Evolutionary conservation across 2,113 vertebrate genomes (phyloP).

Genomic region (Hemiscyllium ocellatum): DNA sequence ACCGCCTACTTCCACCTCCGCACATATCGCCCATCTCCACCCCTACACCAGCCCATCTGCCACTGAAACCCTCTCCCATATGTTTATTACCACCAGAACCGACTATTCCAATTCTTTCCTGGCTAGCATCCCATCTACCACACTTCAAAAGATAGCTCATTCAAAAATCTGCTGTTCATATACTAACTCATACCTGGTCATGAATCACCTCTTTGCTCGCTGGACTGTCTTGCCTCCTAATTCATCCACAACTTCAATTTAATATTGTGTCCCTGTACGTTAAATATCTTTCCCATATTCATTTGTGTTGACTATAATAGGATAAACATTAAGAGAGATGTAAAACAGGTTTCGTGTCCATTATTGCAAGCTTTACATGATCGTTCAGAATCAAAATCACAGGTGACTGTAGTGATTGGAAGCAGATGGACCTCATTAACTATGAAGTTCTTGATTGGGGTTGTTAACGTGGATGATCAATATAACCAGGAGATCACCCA

Average conservation of each 20-base stretch:
- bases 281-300: too few relatives aligned
- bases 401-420: too few relatives aligned
- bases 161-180: not conserved
- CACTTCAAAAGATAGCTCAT: not conserved
- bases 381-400: too few relatives aligned
- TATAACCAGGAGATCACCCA: too few relatives aligned
- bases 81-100: not conserved
- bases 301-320: too few relatives aligned
- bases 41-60: not conserved
- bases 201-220: not conserved
- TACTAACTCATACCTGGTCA: not conserved
- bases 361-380: too few relatives aligned
- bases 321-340: too few relatives aligned
- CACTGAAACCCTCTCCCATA: not conserved
- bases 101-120: not conserved
- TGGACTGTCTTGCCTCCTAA: not conserved
- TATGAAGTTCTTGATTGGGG: too few relatives aligned
- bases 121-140: not conserved
- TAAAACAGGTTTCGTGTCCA: too few relatives aligned
- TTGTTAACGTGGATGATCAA: too few relatives aligned
- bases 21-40: not conserved
- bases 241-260: not conserved
- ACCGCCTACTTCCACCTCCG: not conserved
- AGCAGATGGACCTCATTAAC: too few relatives aligned
- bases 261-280: not conserved